Evolutionary conservation across 2,797 vertebrate species (phyloP).

Genomic region (Rachycentron canadum): DNA sequence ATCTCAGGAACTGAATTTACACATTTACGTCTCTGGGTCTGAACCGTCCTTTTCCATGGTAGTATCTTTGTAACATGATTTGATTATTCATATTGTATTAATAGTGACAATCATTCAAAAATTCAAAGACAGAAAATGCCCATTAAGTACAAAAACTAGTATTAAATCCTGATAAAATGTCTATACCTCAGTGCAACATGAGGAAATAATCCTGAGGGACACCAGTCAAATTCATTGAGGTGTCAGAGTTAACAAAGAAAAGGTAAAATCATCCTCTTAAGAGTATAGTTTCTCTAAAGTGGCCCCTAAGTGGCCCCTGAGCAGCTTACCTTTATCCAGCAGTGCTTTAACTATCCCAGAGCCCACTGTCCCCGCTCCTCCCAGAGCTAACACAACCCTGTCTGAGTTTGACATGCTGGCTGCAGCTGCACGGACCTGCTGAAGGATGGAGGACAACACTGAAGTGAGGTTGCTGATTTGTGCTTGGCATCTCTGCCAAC

Average conservation of each 20-base stretch:
- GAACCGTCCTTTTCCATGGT: background rate
- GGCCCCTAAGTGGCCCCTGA: background rate
- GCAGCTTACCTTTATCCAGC: slow-evolving; percentile 87
- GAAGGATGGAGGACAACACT: slow-evolving; percentile 13
- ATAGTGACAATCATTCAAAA: no score
- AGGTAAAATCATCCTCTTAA: background rate
- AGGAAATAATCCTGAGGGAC: background rate
- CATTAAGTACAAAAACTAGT: background rate
- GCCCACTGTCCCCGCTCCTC: slow-evolving; percentile 88
- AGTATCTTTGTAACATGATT: background rate
- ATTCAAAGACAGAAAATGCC: background rate
- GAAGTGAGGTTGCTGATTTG: slow-evolving; percentile 23
- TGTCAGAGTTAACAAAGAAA: background rate
- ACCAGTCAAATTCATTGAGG: background rate
- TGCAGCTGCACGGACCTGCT: slow-evolving; percentile 25
- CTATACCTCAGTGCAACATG: background rate
- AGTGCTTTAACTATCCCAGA: slow-evolving; percentile 86
- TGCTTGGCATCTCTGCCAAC: slow-evolving; percentile 36
- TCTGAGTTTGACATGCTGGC: slow-evolving; percentile 81
- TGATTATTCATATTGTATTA: no score
- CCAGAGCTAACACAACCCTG: slow-evolving; percentile 84
- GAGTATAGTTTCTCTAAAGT: background rate
- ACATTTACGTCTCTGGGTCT: no score
- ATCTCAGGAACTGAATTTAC: background rate
- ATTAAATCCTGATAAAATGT: background rate